These are phyloP conservation scores for Clusia tigrina DNA, from an alignment of 2,888 invertebrate species.

Conservation along the genomic window DNA sequence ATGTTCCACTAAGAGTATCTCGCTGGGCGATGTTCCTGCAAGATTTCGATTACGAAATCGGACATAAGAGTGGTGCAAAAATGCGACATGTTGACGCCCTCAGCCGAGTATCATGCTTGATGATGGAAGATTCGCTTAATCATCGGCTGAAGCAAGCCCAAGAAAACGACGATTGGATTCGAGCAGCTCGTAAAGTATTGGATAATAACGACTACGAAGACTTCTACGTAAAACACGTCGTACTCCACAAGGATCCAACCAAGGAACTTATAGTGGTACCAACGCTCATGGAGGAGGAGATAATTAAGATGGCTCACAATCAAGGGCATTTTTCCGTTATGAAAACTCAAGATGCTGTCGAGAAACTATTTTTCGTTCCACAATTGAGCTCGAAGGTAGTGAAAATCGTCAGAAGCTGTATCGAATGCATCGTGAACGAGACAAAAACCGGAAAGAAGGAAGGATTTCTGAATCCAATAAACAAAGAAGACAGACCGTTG, in stretches of 20 bases:
- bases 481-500: constrained; percentile 49
- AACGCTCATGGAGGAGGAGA: constrained; percentile 45
- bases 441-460: constrained; percentile 50
- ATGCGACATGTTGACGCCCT: constrained; percentile 27
- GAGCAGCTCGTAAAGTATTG: constrained; percentile 26
- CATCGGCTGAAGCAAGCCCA: constrained; percentile 10
- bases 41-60: constrained; percentile 13
- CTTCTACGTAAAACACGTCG: constrained; percentile 20
- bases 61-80: constrained; percentile 15
- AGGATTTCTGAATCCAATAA: constrained; percentile 48
- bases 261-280: constrained; percentile 47
- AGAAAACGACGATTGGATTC: constrained; percentile 18
- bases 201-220: constrained; percentile 28
- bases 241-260: constrained; percentile 22
- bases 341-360: constrained; percentile 43
- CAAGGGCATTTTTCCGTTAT: constrained; percentile 52
- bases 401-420: constrained; percentile 20
- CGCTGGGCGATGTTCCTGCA: constrained; percentile 16
- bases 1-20: constrained; percentile 27
- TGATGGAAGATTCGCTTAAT: constrained; percentile 17
- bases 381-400: constrained; percentile 14
- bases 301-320: constrained; percentile 40
- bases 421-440: constrained; percentile 28
- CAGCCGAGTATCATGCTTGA: constrained; percentile 28
- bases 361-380: constrained; percentile 25